A percentile compares a stretch with the other conserved stretches of the same genome.
These are phyloP conservation scores for Lepus europaeus DNA, from an alignment of 2,113 vertebrate species.

Conservation along the genomic window DNA sequence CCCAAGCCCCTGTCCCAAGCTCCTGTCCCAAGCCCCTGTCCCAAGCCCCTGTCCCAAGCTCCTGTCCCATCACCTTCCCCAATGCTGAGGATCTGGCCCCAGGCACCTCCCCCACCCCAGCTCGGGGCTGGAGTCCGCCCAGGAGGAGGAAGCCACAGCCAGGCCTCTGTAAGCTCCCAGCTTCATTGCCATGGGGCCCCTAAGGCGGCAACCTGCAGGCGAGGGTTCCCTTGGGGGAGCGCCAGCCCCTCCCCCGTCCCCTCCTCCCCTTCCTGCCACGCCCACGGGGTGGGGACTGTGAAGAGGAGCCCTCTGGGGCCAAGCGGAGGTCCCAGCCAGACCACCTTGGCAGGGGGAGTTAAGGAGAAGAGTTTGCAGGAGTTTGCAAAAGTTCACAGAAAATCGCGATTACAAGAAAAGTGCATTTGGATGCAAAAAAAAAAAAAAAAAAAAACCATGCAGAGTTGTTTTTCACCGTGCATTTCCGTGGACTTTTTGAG, in stretches of 20 bases:
- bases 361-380: neutral
- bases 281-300: no score
- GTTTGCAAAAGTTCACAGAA: no score
- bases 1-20: no score
- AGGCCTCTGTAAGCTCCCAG: neutral
- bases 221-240: neutral
- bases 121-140: neutral
- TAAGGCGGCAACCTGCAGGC: no score
- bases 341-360: neutral
- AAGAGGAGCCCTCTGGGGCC: neutral
- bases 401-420: no score
- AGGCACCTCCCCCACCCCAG: no score
- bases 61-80: neutral
- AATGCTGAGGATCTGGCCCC: no score
- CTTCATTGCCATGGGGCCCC: accelerated
- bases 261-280: neutral
- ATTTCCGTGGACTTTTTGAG: no score
- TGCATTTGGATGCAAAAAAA: no score
- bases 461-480: no score
- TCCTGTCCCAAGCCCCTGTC: neutral
- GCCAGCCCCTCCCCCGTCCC: neutral
- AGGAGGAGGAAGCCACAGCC: neutral
- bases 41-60: neutral
- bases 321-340: neutral
- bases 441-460: no score